These are phyloP conservation scores for Antitype chi DNA, from an alignment of 2,888 invertebrate genomes.

Conservation along the genomic window DNA sequence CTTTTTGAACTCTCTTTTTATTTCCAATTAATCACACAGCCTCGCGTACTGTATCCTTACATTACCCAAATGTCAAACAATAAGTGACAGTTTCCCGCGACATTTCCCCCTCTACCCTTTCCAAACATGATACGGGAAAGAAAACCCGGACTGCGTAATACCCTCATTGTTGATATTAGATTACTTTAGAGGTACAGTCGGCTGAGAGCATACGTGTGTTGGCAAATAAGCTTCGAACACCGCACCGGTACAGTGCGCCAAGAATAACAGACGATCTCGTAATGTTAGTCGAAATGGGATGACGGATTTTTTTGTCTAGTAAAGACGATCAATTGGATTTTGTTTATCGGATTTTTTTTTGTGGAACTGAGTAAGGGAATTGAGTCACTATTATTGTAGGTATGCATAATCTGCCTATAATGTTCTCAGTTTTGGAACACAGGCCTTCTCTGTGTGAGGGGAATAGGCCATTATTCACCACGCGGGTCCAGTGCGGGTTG, in stretches of 20 bases:
- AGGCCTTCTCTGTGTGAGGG: too few species aligned
- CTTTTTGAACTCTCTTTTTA: too few species aligned
- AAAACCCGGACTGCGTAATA: conserved; percentile 35
- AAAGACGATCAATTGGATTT: conserved; percentile 20
- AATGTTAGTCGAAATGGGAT: conserved; percentile 8
- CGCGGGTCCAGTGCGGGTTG: too few species aligned
- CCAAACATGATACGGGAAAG: conserved; percentile 22
- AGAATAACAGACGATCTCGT: conserved; percentile 41
- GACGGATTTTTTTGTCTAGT: neutral
- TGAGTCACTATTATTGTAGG: neutral
- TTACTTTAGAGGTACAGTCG: conserved; percentile 69
- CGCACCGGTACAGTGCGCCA: conserved; percentile 37
- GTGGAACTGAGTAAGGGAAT: neutral
- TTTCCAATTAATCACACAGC: neutral
- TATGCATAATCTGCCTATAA: neutral
- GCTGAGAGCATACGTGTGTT: conserved; percentile 78
- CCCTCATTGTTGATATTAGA: conserved; percentile 72
- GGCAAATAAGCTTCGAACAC: conserved; percentile 80
- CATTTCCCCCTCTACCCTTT: conserved; percentile 21
- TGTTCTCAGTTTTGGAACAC: too few species aligned
- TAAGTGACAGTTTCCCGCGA: conserved; percentile 48
- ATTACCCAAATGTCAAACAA: conserved; percentile 20
- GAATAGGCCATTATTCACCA: too few species aligned
- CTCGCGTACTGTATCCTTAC: conserved; percentile 18
- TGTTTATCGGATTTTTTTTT: conserved; percentile 4